Evolutionary conservation across 2,888 invertebrate genomes (phyloP).

Genomic region (Aphidoletes aphidimyza): DNA sequence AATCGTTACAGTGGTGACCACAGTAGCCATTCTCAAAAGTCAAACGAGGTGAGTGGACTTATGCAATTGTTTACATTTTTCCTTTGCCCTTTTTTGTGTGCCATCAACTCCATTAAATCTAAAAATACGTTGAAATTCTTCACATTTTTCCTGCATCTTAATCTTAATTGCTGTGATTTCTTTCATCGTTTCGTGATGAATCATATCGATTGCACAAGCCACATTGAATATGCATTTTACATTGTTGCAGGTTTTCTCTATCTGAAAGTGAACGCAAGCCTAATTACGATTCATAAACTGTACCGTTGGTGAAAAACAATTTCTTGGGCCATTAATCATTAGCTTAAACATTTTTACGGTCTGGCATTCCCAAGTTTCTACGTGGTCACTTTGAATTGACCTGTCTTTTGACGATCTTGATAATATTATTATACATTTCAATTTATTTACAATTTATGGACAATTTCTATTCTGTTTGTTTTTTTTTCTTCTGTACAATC

Average conservation of each 20-base stretch:
- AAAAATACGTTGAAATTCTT: neutral
- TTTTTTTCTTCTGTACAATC: neutral
- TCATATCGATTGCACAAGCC: neutral
- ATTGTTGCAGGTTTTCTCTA: neutral
- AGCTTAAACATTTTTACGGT: neutral
- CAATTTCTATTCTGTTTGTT: neutral
- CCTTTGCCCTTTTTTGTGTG: neutral
- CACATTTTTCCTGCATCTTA: neutral
- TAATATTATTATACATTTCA: neutral
- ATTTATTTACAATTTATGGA: neutral
- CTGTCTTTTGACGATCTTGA: neutral
- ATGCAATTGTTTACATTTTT: neutral
- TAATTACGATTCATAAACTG: slow-evolving; percentile 2
- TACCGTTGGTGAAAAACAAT: neutral
- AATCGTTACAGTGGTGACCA: neutral
- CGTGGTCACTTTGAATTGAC: neutral
- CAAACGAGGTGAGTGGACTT: slow-evolving; percentile 37
- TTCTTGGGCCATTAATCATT: neutral
- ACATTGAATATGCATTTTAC: neutral
- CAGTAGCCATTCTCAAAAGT: neutral
- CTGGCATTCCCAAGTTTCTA: neutral
- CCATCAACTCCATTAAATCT: neutral
- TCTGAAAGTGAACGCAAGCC: slow-evolving; percentile 17
- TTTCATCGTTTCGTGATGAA: neutral
- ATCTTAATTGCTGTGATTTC: slow-evolving; percentile 7